phyloP scores from a whole-genome alignment of 2,113 vertebrate species.

The Lophochroa leadbeateri region DNA sequence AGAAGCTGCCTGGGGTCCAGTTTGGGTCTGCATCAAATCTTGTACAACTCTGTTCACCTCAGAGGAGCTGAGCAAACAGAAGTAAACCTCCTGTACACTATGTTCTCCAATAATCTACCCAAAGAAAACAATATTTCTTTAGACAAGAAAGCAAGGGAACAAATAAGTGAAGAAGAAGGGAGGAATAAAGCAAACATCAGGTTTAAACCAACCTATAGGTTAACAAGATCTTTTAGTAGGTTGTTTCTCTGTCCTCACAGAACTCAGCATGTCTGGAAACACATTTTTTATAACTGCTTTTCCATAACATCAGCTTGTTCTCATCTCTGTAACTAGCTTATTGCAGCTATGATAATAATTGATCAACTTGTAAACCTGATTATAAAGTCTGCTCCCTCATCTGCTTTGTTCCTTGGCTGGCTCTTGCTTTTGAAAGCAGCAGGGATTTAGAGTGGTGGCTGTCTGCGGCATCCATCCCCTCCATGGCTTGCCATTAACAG shows the following conservation, averaged over 20 bases:
- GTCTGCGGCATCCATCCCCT: neutral
- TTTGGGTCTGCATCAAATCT: neutral
- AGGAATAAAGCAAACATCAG: neutral
- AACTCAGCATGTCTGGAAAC: neutral
- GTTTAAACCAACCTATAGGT: neutral
- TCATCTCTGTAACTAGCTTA: slow-evolving; percentile 10
- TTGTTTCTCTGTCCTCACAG: neutral
- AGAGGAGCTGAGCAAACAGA: neutral
- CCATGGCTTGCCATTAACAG: neutral
- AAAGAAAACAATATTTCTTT: neutral
- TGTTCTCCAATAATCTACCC: neutral
- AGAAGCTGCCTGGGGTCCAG: neutral
- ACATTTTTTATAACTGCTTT: neutral
- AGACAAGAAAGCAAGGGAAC: neutral
- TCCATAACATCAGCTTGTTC: neutral
- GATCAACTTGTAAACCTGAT: slow-evolving; percentile 19
- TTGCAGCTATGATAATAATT: neutral
- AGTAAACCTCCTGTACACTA: neutral
- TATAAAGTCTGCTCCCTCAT: neutral
- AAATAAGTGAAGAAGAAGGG: neutral
- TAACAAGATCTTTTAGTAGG: neutral
- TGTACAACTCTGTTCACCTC: neutral
- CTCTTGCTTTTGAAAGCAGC: neutral
- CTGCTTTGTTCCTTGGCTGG: neutral
- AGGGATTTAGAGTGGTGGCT: neutral